These are phyloP conservation scores for Candoia aspera DNA, from an alignment of 2,113 vertebrate species.

Conservation along the genomic window DNA sequence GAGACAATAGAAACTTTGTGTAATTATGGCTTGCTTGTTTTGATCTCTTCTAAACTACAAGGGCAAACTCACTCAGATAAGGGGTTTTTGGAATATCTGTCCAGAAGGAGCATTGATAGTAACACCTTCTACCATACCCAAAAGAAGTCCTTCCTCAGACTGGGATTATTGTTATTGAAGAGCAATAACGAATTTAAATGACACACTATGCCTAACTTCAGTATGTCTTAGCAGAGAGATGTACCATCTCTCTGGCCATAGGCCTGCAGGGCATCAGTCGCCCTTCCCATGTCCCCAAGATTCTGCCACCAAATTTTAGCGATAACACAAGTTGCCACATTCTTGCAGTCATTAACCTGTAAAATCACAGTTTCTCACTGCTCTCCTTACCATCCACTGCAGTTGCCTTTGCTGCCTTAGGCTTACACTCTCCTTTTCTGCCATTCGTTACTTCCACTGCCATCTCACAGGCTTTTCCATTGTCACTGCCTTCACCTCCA, in stretches of 20 bases:
- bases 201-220: not conserved
- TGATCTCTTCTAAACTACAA: no score
- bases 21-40: no score
- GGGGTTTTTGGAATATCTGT: no score
- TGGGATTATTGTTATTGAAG: not conserved
- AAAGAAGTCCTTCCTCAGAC: no score
- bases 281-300: not conserved
- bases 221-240: not conserved
- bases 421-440: not conserved
- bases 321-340: no score
- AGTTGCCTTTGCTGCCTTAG: not conserved
- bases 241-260: not conserved
- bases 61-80: no score
- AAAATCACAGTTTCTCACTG: no score
- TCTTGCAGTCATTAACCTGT: no score
- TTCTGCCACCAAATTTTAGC: not conserved
- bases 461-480: not conserved
- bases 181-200: not conserved
- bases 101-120: no score
- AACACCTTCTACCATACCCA: no score
- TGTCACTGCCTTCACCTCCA: no score
- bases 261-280: not conserved
- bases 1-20: no score
- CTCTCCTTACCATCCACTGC: not conserved
- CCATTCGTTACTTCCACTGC: not conserved